phyloP scores from a whole-genome alignment of 2,113 vertebrate species.

The Promerops cafer region DNA sequence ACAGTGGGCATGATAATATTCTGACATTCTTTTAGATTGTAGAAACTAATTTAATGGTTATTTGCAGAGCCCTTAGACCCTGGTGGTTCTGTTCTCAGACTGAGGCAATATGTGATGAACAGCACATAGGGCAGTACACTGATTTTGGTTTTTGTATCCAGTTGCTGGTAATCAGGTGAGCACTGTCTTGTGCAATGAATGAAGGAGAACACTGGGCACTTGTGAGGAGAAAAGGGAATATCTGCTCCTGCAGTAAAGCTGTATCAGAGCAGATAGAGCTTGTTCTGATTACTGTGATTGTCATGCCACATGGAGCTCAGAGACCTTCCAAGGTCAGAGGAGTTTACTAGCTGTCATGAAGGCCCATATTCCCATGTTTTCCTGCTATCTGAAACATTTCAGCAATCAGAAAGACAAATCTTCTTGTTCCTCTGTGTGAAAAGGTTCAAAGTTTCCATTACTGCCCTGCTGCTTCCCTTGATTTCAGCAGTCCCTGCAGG shows the following conservation, averaged over 20 bases:
- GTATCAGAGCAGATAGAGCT: neutral
- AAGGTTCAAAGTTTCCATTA: conserved; percentile 24
- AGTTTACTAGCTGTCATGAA: neutral
- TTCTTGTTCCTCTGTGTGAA: neutral
- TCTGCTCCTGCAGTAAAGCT: neutral
- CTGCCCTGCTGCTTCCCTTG: neutral
- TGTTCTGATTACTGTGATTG: neutral
- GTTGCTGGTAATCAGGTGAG: neutral
- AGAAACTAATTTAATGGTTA: neutral
- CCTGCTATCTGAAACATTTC: neutral
- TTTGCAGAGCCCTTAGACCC: neutral
- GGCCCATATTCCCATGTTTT: neutral
- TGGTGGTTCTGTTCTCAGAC: neutral
- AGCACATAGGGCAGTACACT: neutral
- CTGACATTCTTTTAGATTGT: neutral
- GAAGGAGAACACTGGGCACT: neutral
- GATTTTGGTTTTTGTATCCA: neutral
- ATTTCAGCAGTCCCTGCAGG: neutral
- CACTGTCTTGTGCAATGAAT: neutral
- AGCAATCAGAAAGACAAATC: conserved; percentile 24
- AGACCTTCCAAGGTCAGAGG: conserved; percentile 8
- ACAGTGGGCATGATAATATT: neutral
- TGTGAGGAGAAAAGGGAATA: neutral
- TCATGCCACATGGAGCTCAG: neutral
- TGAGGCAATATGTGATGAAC: neutral